These are phyloP conservation scores for Propithecus deckenii DNA, from an alignment of 2,797 vertebrate genomes.

Conservation along the genomic window DNA sequence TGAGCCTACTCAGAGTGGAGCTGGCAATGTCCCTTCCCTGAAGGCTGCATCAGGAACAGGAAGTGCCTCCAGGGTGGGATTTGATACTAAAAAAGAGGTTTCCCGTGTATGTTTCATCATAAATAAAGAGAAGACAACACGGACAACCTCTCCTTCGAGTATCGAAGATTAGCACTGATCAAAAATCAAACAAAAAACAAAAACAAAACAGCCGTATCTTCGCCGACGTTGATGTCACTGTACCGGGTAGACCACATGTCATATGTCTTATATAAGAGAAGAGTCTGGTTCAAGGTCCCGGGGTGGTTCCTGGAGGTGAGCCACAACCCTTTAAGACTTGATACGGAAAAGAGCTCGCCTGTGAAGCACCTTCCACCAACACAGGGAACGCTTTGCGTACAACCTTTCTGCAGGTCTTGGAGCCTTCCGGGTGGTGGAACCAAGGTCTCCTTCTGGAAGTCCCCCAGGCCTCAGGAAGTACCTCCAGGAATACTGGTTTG, in stretches of 20 bases:
- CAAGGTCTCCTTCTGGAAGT: background rate
- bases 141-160: conserved; percentile 75
- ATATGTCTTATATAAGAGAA: accelerated
- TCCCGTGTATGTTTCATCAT: conserved; percentile 79
- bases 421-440: background rate
- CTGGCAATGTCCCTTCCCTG: conserved; percentile 28
- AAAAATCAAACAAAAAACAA: background rate
- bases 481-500: accelerated
- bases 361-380: background rate
- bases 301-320: background rate
- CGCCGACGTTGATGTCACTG: accelerated
- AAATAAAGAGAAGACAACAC: conserved; percentile 77
- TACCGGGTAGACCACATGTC: background rate
- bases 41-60: conserved; percentile 49
- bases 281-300: background rate
- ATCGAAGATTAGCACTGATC: conserved; percentile 46
- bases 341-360: background rate
- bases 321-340: background rate
- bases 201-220: background rate
- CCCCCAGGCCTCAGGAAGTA: background rate
- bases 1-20: background rate
- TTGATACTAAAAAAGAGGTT: conserved; percentile 77
- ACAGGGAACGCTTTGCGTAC: background rate
- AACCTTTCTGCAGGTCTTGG: background rate
- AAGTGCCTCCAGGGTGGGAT: conserved; percentile 69